Evolutionary conservation across 2,888 invertebrate genomes (phyloP).

Genomic region (Steinernema hermaphroditum): DNA sequence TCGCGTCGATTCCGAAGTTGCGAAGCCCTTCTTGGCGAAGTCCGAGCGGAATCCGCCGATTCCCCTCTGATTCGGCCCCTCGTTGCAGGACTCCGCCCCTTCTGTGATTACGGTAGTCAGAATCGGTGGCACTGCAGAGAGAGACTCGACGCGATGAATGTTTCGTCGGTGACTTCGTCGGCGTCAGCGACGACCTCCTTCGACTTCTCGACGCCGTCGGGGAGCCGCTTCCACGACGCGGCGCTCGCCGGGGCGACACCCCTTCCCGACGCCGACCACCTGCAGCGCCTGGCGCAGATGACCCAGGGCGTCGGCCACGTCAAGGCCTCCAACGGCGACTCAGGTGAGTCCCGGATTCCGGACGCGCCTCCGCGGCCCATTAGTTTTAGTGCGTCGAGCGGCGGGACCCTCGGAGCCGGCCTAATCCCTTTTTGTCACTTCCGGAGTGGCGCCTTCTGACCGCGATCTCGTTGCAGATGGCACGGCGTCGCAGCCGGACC

Average conservation of each 20-base stretch:
- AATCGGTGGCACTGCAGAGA: too few species aligned
- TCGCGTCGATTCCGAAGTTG: slow-evolving; percentile 27
- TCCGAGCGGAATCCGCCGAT: not conserved
- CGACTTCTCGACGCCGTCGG: slow-evolving; percentile 47
- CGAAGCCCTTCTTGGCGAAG: not conserved
- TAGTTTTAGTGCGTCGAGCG: slow-evolving; percentile 26
- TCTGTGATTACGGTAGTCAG: slow-evolving; percentile 12
- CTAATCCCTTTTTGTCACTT: not conserved
- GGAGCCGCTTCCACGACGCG: slow-evolving; percentile 29
- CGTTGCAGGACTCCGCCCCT: slow-evolving; percentile 15
- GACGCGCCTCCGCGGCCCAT: slow-evolving; percentile 3
- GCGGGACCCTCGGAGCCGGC: not conserved
- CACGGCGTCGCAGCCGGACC: slow-evolving; percentile 48
- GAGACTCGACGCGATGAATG: slow-evolving; percentile 24
- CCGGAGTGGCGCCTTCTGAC: not conserved
- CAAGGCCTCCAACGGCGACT: slow-evolving; percentile 41
- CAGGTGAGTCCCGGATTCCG: slow-evolving; percentile 38
- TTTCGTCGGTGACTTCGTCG: slow-evolving; percentile 25
- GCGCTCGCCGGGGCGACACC: slow-evolving; percentile 12
- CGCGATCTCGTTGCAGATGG: slow-evolving; percentile 47
- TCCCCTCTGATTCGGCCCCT: not conserved
- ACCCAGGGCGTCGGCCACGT: slow-evolving; percentile 56
- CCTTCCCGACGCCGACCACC: slow-evolving; percentile 40
- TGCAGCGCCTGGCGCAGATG: slow-evolving; percentile 58
- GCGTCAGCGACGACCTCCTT: slow-evolving; percentile 42